Base-by-base conservation (phyloP, 2,113 vertebrate species). In the Stomatorhinus ivindoensis region DNA sequence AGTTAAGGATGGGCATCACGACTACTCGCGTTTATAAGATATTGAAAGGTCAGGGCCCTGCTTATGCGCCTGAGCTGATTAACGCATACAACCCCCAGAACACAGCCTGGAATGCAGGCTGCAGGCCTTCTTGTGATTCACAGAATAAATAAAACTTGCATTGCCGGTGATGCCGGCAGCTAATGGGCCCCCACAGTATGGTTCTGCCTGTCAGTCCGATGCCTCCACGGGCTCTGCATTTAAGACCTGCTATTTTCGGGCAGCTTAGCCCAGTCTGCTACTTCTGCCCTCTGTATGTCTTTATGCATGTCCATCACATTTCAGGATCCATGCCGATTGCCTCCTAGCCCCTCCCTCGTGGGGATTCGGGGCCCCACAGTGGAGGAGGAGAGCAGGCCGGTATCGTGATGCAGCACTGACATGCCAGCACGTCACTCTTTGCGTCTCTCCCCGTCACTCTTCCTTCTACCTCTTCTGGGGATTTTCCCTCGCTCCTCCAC, bases 41-140 rank as follows among this genome's bases (percentile, higher is more conserved):
- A 47, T 84, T n/a, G 82, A 84, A 84, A 84, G 82, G 39, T 84
- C 82, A 46, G 82, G 42, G 39, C 82, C 42, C 82, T 84, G 82
- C 82, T 84, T 84, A 84, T 84, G 35, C 11, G 9, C 6, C 82
- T 47, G 44, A 47, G 82, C 39, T 84, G 82, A 84, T 84, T 84
- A 84, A 47, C 21, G 24, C 8, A 21, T 84, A 10, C 82, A 24
- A 2, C 17, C 9, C 44, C 21, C 35, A 10, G 17, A 39, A 84
- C 82, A n/a, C 24, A 1, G 21, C 44, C 82, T 21, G 35, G 1
- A n/a, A 19, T 21, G 24, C 42, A 84, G 82, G 44, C 21, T 84
- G 39, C 82, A 19, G 82, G 44, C 44, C 82, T 84, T 10, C 82
- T 47, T 47, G 39, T n/a, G 39, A 47, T 47, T 84, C 82, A 44